These are phyloP conservation scores for Dromius quadrimaculatus DNA, from an alignment of 2,888 invertebrate genomes.

Conservation along the genomic window DNA sequence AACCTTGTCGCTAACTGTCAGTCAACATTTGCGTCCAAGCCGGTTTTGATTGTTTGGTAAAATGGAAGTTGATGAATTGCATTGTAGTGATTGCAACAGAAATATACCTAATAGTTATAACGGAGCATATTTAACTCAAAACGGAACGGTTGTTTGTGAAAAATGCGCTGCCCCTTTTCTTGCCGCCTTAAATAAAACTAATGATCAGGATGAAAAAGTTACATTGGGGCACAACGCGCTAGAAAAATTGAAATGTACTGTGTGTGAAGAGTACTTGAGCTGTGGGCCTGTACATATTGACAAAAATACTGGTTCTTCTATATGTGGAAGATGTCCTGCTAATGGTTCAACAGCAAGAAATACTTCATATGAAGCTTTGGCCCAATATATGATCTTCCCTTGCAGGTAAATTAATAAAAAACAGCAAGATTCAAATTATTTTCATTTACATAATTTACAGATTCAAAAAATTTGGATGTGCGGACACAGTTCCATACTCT, in stretches of 20 bases:
- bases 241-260: not conserved
- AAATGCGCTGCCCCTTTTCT: constrained; percentile 6
- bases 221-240: not conserved
- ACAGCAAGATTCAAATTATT: not conserved
- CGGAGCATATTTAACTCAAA: not conserved
- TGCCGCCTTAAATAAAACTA: not conserved
- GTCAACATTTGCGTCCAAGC: too few species aligned
- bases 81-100: not conserved
- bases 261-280: constrained; percentile 1
- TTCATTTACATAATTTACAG: not conserved
- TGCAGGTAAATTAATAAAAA: not conserved
- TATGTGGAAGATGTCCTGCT: constrained; percentile 1
- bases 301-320: not conserved
- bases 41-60: too few species aligned
- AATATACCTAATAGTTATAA: not conserved
- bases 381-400: constrained; percentile 1
- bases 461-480: constrained; percentile 4
- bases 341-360: not conserved
- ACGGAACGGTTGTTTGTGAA: constrained; percentile 9
- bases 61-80: not conserved
- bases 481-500: not conserved
- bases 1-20: too few species aligned
- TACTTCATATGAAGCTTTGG: constrained; percentile 3
- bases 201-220: not conserved
- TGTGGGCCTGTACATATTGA: not conserved